A percentile compares a stretch with the other conserved stretches of the same genome.
These are phyloP conservation scores for Eutrigla gurnardus DNA, from an alignment of 2,797 vertebrate species.

Conservation along the genomic window DNA sequence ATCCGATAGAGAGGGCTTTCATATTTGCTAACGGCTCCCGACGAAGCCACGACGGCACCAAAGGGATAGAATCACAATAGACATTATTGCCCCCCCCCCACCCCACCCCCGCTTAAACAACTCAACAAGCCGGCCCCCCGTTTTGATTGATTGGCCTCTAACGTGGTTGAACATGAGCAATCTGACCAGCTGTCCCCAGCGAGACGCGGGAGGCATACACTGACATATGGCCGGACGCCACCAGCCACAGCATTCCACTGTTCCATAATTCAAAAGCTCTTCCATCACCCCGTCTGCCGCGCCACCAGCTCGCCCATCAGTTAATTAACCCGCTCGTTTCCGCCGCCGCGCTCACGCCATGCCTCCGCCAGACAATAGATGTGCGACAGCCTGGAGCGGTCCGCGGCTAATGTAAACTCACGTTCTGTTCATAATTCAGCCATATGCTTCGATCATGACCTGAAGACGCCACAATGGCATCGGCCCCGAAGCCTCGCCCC, in stretches of 20 bases:
- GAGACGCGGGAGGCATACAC: slow-evolving; percentile 70
- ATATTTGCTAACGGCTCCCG: slow-evolving; percentile 54
- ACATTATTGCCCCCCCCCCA: neutral
- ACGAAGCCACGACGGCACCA: slow-evolving; percentile 67
- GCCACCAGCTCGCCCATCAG: slow-evolving; percentile 53
- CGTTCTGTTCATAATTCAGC: slow-evolving; percentile 69
- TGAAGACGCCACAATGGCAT: slow-evolving; percentile 8
- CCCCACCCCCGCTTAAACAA: slow-evolving; percentile 59
- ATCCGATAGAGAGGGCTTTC: slow-evolving; percentile 46
- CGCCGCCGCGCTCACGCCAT: slow-evolving; percentile 14
- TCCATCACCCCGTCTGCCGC: slow-evolving; percentile 77
- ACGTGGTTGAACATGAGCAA: slow-evolving; percentile 80
- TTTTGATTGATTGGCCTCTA: slow-evolving; percentile 85
- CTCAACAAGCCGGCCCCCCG: slow-evolving; percentile 57
- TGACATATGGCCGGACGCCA: slow-evolving; percentile 82
- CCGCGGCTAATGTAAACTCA: slow-evolving; percentile 40
- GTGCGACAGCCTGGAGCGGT: slow-evolving; percentile 50
- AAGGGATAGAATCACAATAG: slow-evolving; percentile 70
- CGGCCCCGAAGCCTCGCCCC: slow-evolving; percentile 40
- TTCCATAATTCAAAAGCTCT: slow-evolving; percentile 81
- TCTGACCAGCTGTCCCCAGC: slow-evolving; percentile 84
- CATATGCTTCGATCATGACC: slow-evolving; percentile 71
- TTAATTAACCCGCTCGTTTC: slow-evolving; percentile 77
- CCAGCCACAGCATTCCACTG: slow-evolving; percentile 77
- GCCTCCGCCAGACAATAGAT: slow-evolving; percentile 50